phyloP scores from a whole-genome alignment of 2,888 invertebrate genomes.

The Acronicta psi region DNA sequence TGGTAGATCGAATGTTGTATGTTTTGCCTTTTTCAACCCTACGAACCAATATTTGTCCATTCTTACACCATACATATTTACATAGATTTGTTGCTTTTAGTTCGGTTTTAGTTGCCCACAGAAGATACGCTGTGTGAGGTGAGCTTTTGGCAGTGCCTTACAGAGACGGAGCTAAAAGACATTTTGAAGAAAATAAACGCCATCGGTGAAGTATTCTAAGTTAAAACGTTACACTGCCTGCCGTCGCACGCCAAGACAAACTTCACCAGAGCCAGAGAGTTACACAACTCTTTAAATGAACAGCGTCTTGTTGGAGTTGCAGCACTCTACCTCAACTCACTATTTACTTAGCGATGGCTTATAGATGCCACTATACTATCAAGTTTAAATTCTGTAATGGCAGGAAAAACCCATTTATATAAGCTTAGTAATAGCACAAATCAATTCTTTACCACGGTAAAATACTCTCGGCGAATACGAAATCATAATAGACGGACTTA shows the following conservation, averaged over 20 bases:
- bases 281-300: constrained; percentile 75
- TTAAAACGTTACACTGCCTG: constrained; percentile 64
- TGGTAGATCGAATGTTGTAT: constrained; percentile 4
- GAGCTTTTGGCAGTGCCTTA: constrained; percentile 37
- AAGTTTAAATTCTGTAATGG: constrained; percentile 54
- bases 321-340: constrained; percentile 62
- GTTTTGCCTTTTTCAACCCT: constrained; percentile 7
- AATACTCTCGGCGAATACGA: constrained; percentile 71
- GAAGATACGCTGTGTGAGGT: constrained; percentile 9
- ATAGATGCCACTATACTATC: constrained; percentile 51
- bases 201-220: constrained; percentile 60
- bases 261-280: constrained; percentile 65
- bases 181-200: constrained; percentile 61
- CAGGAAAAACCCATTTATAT: constrained; percentile 66
- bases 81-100: constrained; percentile 6
- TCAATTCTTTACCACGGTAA: constrained; percentile 72
- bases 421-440: constrained; percentile 76
- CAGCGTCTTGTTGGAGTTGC: constrained; percentile 68
- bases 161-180: constrained; percentile 34
- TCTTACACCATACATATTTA: constrained; percentile 21
- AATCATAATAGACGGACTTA: constrained; percentile 71
- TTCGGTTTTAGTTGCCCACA: constrained; percentile 9
- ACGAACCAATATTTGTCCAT: constrained; percentile 11
- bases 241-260: constrained; percentile 63
- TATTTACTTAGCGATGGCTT: constrained; percentile 69